phyloP scores from a whole-genome alignment of 2,888 invertebrate species.

The Dione vanillae region DNA sequence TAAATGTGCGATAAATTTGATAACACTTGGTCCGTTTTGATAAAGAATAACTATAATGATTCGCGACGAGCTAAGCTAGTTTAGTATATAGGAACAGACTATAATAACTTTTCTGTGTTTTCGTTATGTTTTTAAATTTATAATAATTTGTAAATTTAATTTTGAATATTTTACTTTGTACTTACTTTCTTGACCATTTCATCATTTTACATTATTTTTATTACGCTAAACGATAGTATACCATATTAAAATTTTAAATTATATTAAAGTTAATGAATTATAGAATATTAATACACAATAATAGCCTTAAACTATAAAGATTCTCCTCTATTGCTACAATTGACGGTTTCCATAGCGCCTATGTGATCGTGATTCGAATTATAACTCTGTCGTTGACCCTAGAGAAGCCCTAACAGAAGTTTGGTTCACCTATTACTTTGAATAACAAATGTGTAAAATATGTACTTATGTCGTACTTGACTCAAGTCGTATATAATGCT shows the following conservation, averaged over 20 bases:
- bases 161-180: too few relatives aligned
- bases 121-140: too few relatives aligned
- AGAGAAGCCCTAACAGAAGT: slow-evolving; percentile 21
- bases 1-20: slow-evolving; percentile 35
- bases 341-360: slow-evolving; percentile 42
- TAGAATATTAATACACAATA: background rate
- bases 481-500: background rate
- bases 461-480: too few relatives aligned
- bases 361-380: slow-evolving; percentile 40
- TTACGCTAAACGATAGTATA: too few relatives aligned
- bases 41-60: slow-evolving; percentile 25
- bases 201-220: too few relatives aligned
- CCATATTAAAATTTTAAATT: too few relatives aligned
- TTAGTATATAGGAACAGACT: too few relatives aligned
- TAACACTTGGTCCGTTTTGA: slow-evolving; percentile 39
- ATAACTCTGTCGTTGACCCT: slow-evolving; percentile 39
- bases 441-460: background rate
- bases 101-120: too few relatives aligned
- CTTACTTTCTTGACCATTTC: too few relatives aligned
- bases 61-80: too few relatives aligned
- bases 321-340: slow-evolving; percentile 34
- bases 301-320: slow-evolving; percentile 13
- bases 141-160: too few relatives aligned
- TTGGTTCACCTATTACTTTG: slow-evolving; percentile 20
- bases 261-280: too few relatives aligned